Conservation (phyloP, 2,113 vertebrate species). For the Tringa solitaria region DNA sequence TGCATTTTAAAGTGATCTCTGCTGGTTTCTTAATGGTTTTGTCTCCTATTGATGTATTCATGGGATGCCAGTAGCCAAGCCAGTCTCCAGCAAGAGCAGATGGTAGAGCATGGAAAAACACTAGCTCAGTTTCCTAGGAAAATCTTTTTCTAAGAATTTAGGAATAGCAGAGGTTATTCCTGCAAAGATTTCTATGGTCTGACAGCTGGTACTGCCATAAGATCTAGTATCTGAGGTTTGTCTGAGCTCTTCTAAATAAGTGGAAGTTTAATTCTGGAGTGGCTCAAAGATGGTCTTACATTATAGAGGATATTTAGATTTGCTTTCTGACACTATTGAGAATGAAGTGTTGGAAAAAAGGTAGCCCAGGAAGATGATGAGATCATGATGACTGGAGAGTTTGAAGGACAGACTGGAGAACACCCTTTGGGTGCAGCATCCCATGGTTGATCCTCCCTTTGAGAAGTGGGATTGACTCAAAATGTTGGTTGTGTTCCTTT, state of each 20-base stretch:
- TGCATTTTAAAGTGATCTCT: conserved; percentile 53
- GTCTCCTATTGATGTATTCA: background rate
- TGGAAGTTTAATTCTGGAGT: conserved; percentile 23
- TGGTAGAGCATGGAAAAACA: background rate
- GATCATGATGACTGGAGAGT: background rate
- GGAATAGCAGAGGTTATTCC: background rate
- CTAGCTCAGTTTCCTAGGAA: conserved; percentile 6
- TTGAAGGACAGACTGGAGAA: background rate
- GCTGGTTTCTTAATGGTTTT: conserved; percentile 34
- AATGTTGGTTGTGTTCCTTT: background rate
- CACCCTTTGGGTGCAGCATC: background rate
- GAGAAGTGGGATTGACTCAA: background rate
- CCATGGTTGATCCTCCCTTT: background rate
- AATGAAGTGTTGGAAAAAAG: background rate
- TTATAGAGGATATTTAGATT: background rate
- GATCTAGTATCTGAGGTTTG: conserved; percentile 34
- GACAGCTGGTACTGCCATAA: conserved; percentile 8
- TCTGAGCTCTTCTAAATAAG: conserved; percentile 55
- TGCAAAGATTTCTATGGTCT: conserved; percentile 33
- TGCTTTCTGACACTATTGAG: background rate
- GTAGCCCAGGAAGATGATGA: background rate
- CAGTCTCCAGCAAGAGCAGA: conserved; percentile 23
- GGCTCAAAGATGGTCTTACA: background rate
- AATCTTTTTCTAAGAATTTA: conserved; percentile 13
- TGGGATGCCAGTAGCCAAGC: background rate